Percentiles rank a stretch among this genome's conserved stretches.
Conservation (phyloP, 2,888 invertebrate species). For the Phyllotreta cruciferae region DNA sequence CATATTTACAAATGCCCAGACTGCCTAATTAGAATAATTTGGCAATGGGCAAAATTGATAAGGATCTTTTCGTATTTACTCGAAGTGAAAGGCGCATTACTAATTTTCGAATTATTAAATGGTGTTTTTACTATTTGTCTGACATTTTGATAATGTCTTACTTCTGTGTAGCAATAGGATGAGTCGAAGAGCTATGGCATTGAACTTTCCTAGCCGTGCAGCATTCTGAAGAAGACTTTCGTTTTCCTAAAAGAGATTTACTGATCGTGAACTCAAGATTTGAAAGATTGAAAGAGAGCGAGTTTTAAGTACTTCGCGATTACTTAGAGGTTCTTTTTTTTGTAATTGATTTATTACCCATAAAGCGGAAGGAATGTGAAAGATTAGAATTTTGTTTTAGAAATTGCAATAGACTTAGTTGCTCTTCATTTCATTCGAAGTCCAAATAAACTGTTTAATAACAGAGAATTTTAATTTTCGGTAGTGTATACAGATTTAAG, state of each 20-base stretch:
- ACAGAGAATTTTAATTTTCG: too few species aligned
- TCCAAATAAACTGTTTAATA: too few species aligned
- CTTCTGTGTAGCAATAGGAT: conserved; percentile 25
- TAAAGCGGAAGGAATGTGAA: too few species aligned
- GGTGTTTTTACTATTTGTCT: conserved; percentile 16
- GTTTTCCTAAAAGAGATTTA: conserved; percentile 41
- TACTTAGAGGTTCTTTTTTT: too few species aligned
- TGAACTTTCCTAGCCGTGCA: conserved; percentile 40
- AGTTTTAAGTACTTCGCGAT: neutral
- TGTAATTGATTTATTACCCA: too few species aligned
- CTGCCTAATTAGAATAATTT: neutral
- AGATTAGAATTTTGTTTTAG: too few species aligned
- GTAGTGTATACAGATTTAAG: too few species aligned
- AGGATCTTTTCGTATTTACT: conserved; percentile 9
- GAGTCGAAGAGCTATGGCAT: conserved; percentile 37
- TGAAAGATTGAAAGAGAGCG: conserved; percentile 7
- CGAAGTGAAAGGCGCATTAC: conserved; percentile 22
- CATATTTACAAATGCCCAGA: too few species aligned
- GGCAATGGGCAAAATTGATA: conserved; percentile 6
- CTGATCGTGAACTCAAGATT: conserved; percentile 29
- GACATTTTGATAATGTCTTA: conserved; percentile 23
- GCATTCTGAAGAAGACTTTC: conserved; percentile 41
- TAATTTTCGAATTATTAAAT: conserved; percentile 14
- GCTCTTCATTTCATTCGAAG: too few species aligned
- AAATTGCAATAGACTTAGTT: too few species aligned